Conservation (phyloP, 2,797 vertebrate genomes). For the Melanogrammus aeglefinus region DNA sequence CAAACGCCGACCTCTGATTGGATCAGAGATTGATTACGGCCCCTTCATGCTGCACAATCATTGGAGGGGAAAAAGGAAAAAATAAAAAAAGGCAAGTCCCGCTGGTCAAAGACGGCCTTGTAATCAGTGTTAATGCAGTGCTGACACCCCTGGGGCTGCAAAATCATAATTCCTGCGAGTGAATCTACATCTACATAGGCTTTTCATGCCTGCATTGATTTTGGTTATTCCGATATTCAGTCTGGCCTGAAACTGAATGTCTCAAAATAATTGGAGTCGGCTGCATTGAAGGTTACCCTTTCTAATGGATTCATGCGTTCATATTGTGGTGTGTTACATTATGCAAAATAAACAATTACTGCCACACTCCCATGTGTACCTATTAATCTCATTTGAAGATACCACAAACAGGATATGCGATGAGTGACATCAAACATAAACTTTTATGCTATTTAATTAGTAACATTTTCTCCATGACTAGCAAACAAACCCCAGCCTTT, state of each 20-base stretch:
- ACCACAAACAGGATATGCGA: neutral
- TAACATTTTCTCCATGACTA: conserved; percentile 23
- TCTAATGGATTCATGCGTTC: no score
- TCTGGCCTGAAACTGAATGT: no score
- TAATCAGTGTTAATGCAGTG: conserved; percentile 78
- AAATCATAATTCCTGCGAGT: no score
- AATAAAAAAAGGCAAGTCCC: conserved; percentile 57
- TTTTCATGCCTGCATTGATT: no score
- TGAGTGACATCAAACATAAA: neutral
- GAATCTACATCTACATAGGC: no score
- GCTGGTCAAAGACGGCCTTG: conserved; percentile 76
- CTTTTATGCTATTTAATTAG: conserved; percentile 20
- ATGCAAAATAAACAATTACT: neutral
- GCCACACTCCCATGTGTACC: neutral
- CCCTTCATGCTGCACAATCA: conserved; percentile 68
- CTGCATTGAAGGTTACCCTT: no score
- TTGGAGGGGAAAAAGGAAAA: conserved; percentile 50
- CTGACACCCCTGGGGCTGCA: conserved; percentile 53
- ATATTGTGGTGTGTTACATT: no score
- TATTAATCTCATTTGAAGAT: conserved; percentile 20
- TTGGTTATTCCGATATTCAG: no score
- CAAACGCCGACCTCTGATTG: conserved; percentile 73
- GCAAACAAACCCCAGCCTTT: conserved; percentile 27
- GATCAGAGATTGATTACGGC: conserved; percentile 82
- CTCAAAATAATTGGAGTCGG: no score